Percentiles rank a stretch among this genome's conserved stretches.
Conservation (phyloP, 2,888 invertebrate species). For the Sarcophaga variegata region DNA sequence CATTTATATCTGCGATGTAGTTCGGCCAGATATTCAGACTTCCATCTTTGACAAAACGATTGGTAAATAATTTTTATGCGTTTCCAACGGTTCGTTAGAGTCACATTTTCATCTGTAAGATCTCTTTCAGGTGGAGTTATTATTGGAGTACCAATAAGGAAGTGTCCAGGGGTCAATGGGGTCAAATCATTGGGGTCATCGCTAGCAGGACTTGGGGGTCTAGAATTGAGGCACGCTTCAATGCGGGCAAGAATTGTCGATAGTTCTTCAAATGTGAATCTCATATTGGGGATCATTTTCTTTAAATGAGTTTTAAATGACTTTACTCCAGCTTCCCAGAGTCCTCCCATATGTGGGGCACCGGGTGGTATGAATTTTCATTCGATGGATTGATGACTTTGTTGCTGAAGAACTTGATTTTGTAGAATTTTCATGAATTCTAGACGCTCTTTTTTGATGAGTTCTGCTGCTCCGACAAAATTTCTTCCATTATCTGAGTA, state of each 20-base stretch:
- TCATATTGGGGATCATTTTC: slow-evolving; percentile 26
- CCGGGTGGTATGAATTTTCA: slow-evolving; percentile 39
- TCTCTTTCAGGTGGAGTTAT: background rate
- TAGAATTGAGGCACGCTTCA: slow-evolving; percentile 18
- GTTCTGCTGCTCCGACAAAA: slow-evolving; percentile 23
- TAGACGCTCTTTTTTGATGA: background rate
- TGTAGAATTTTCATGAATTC: slow-evolving; percentile 18
- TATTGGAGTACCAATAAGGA: slow-evolving; percentile 10
- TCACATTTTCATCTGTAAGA: background rate
- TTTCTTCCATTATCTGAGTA: slow-evolving; percentile 59
- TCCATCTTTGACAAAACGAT: background rate
- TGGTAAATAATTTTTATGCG: background rate
- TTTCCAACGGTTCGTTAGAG: background rate
- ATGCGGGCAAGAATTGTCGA: slow-evolving; percentile 15
- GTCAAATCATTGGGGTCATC: background rate
- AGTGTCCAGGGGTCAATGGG: slow-evolving; percentile 32
- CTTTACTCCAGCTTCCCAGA: too few species aligned
- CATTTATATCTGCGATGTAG: background rate
- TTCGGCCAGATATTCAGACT: slow-evolving; percentile 14
- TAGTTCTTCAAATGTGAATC: slow-evolving; percentile 21
- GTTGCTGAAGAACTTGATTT: background rate
- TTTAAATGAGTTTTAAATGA: slow-evolving; percentile 26
- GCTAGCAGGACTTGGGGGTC: slow-evolving; percentile 9
- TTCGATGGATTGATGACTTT: background rate
- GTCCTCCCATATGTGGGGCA: slow-evolving; percentile 34